phyloP scores from a whole-genome alignment of 2,888 invertebrate species.

The Meteorus cinctellus region DNA sequence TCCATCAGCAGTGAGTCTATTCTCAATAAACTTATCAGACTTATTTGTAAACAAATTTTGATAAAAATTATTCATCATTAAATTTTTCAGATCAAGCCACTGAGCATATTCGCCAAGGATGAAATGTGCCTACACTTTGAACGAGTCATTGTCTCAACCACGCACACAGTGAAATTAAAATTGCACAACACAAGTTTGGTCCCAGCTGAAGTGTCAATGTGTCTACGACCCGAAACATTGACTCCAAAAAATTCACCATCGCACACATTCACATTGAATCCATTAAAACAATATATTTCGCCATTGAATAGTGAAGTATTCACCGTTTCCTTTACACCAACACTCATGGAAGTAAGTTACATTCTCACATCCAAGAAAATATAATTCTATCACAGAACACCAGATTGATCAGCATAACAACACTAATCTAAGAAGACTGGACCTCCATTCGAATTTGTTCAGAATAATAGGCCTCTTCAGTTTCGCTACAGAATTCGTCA shows the following conservation, averaged over 20 bases:
- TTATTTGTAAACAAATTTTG: neutral
- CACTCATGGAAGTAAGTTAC: constrained; percentile 68
- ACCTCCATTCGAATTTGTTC: neutral
- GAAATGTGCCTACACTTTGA: constrained; percentile 71
- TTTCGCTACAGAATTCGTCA: too few relatives aligned
- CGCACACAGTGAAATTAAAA: constrained; percentile 64
- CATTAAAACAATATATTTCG: constrained; percentile 64
- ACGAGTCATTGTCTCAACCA: constrained; percentile 67
- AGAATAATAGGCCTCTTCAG: too few relatives aligned
- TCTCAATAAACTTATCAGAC: neutral
- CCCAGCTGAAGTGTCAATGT: constrained; percentile 61
- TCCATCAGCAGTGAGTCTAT: constrained; percentile 70
- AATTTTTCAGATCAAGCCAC: constrained; percentile 64
- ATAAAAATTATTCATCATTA: neutral
- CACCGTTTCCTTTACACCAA: constrained; percentile 71
- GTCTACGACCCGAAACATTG: constrained; percentile 49
- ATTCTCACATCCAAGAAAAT: neutral
- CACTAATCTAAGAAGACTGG: too few relatives aligned
- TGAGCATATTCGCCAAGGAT: constrained; percentile 68
- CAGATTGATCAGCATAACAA: too few relatives aligned
- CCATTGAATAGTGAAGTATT: constrained; percentile 67
- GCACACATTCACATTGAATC: constrained; percentile 67
- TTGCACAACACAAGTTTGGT: constrained; percentile 72
- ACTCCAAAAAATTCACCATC: constrained; percentile 53
- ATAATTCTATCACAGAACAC: neutral